Base-by-base conservation (phyloP, 2,797 vertebrate genomes). In the Gadopsis marmoratus region DNA sequence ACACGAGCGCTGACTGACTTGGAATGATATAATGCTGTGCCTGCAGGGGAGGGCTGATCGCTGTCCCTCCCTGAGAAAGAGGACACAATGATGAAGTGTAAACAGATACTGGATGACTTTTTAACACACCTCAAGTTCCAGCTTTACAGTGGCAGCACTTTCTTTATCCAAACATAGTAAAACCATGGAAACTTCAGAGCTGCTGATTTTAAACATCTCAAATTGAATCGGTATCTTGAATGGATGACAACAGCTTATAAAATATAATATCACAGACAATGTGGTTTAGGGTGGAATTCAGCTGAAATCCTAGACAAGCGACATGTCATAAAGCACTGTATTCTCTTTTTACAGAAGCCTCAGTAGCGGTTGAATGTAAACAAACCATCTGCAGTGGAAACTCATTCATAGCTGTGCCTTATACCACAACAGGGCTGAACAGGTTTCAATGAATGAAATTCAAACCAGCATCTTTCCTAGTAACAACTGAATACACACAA, bases 21-120 rank as follows among this genome's bases (percentile, higher is more conserved):
- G 67, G 47, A 45, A 71, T 72, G 74, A 59, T 58, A 75, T 63
- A 78, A 79, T 82, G 55, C 13, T 76, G 70, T 65, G 82, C 51
- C 91, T 88, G 67, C 66, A 81, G 86, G 90, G 75, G 74, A 91
- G 85, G 88, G 92, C 77, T 69, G 85, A 84, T 62, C 73, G 41
- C 82, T 8, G 51, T 82, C 73, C 35, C 74, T 68, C 82, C 80
- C 71, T 84, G 39, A 86, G 67, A 90, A 79, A 84, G 35, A 71
- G 64, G 62, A 79, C 64, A 87, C n/a, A 80, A 85, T 73, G 61
- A 82, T 73, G 71, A 67, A 72, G 81, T 69, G 82, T 86, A 88
- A 93, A 88, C 70, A 78, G 81, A 93, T 74, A 86, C 67, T 66
- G 77, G 73, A 73, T 62, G 67, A 84, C 78, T 79, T 80, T 58